Evolutionary conservation across 2,113 vertebrate species (phyloP), one percentile per base, ranked within the genome.

Genomic region (Phylloscopus trochiloides): DNA sequence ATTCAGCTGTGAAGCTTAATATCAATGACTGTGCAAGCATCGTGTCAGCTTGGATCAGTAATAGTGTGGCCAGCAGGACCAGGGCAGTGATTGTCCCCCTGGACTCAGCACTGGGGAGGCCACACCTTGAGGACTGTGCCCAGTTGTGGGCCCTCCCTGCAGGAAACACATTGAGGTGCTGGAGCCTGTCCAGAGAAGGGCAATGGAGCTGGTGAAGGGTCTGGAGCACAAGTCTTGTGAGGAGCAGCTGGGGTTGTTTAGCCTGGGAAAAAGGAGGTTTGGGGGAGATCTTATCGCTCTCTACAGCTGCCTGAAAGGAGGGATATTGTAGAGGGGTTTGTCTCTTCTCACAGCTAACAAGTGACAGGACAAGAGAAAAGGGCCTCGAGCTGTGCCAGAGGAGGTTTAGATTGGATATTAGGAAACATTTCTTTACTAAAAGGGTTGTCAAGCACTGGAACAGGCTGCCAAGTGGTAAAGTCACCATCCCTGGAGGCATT

Each of bases 61-160:
- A 14, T 3, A 28, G 7, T 1, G 43, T 36, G 29, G 17, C 36
- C 63, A 51, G 32, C 28, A 68, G 61, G 47, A 62, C 2, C 26
- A 74, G 15, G 29, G 9, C 26, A 57, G 42, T 17, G 40, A 50
- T 12, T 6, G 4, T 24, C 1, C 8, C 28, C 14, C 10, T 8
- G 10, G 6, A 42, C n/a, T 66, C 2, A 3, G 45, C 31, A 11
- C 15, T 42, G 34, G 4, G 36, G 54, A 26, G 50, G 25, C 10
- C 7, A 13, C 25, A 29, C 6, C 21, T 59, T 0, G 0, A 36
- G 3, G 54, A 0, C 21, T 36, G 25, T 17, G 21, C 65, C 17
- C 65, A 18, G 29, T 25, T 92, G 21, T 83, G 34, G 4, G 13
- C 9, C 45, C 13, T 54, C 51, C 9, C 25, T 28, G 3, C 15